phyloP scores from a whole-genome alignment of 2,113 vertebrate species.

The Myrmecophaga tridactyla region DNA sequence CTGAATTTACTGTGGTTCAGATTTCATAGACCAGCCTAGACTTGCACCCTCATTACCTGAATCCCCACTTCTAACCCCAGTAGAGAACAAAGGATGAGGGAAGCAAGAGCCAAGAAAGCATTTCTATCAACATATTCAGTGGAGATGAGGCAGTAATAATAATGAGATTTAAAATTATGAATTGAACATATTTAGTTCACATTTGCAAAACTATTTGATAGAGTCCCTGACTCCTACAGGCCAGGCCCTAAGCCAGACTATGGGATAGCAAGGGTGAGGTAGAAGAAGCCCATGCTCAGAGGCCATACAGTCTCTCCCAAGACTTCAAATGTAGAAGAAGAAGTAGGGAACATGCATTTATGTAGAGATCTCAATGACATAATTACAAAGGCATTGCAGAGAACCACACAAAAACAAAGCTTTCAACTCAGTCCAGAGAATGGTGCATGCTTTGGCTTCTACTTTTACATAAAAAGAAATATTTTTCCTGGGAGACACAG shows the following conservation, averaged over 20 bases:
- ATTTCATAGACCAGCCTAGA: slow-evolving; percentile 57
- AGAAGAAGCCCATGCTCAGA: neutral
- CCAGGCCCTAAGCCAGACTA: neutral
- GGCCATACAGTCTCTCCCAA: neutral
- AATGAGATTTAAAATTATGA: neutral
- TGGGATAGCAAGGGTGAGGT: neutral
- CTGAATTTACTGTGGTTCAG: slow-evolving; percentile 48
- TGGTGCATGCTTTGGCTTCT: neutral
- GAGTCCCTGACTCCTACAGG: neutral
- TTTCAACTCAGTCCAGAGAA: neutral
- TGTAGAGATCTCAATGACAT: neutral
- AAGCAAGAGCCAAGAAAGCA: neutral
- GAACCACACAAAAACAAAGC: neutral
- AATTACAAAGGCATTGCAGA: neutral
- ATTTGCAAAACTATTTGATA: neutral
- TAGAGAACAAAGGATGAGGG: slow-evolving; percentile 32
- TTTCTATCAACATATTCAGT: neutral
- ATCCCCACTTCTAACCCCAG: neutral
- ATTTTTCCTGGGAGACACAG: neutral
- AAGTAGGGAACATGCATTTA: neutral
- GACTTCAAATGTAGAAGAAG: neutral
- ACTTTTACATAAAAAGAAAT: neutral
- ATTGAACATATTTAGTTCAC: neutral
- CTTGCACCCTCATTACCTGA: slow-evolving; percentile 33
- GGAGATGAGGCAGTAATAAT: neutral